phyloP scores from a whole-genome alignment of 2,113 vertebrate genomes.

The Lagopus muta region DNA sequence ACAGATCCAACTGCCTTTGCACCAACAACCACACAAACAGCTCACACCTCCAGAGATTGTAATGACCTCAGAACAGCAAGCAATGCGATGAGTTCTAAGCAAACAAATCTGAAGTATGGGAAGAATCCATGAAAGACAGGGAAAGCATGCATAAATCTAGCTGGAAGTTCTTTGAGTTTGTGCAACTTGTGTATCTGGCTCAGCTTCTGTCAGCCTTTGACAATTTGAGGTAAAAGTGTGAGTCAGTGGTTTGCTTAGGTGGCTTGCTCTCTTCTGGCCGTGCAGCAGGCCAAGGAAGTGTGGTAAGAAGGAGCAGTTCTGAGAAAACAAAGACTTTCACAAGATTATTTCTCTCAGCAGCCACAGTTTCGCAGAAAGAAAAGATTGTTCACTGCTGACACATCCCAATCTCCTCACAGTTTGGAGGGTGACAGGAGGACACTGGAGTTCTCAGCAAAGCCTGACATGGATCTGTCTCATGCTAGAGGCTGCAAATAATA shows the following conservation, averaged over 20 bases:
- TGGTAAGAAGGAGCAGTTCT: neutral
- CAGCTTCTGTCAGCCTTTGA: neutral
- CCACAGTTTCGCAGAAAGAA: neutral
- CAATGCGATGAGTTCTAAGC: neutral
- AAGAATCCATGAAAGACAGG: neutral
- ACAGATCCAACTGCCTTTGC: neutral
- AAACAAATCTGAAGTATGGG: neutral
- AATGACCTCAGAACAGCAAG: neutral
- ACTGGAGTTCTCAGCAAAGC: neutral
- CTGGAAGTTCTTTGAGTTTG: neutral
- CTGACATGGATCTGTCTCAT: neutral
- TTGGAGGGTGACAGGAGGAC: neutral
- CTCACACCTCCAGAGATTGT: rapidly evolving
- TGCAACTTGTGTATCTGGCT: neutral
- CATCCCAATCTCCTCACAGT: neutral
- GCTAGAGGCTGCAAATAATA: neutral
- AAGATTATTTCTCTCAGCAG: neutral
- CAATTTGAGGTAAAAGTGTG: neutral
- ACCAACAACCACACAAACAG: neutral
- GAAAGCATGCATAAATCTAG: neutral
- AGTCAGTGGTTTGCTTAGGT: neutral
- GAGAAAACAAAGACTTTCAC: neutral
- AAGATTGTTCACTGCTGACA: rapidly evolving
- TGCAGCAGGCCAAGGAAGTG: neutral
- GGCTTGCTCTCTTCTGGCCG: neutral